These are phyloP conservation scores for Aspidiotus destructor DNA, from an alignment of 2,888 invertebrate genomes.

Conservation along the genomic window DNA sequence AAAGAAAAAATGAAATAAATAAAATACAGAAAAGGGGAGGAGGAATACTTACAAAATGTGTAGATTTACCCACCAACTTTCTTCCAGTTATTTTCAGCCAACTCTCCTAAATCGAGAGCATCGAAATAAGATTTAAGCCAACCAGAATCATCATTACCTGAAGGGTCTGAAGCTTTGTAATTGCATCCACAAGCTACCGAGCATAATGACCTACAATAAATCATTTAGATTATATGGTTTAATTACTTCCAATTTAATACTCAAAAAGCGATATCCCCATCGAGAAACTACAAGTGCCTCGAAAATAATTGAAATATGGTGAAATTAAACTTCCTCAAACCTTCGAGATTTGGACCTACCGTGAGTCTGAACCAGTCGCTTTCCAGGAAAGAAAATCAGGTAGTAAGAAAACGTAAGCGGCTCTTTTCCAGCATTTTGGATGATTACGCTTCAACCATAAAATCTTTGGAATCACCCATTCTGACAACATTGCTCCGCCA, in stretches of 20 bases:
- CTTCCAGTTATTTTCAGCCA: conserved; percentile 54
- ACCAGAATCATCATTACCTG: conserved; percentile 47
- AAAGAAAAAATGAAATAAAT: too few species aligned
- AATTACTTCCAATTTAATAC: too few species aligned
- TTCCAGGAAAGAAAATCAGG: conserved; percentile 83
- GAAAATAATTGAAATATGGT: too few species aligned
- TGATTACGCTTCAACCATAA: conserved; percentile 79
- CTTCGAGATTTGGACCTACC: conserved; percentile 50
- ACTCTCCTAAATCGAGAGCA: conserved; percentile 63
- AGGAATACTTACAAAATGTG: too few species aligned
- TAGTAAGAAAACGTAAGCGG: conserved; percentile 74
- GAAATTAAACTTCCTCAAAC: neutral
- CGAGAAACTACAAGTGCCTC: too few species aligned
- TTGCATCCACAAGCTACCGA: conserved; percentile 93
- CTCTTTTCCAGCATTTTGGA: conserved; percentile 55
- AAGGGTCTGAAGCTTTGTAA: conserved; percentile 52
- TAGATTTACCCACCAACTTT: conserved; percentile 52
- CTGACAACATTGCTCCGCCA: conserved; percentile 83
- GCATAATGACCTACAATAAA: conserved; percentile 65
- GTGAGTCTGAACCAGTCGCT: conserved; percentile 63
- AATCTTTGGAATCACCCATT: conserved; percentile 93
- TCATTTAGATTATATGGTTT: too few species aligned
- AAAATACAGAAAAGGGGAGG: too few species aligned
- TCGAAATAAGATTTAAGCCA: conserved; percentile 69
- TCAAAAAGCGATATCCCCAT: too few species aligned